phyloP scores from a whole-genome alignment of 2,797 vertebrate species.

The Lutjanus campechanus region DNA sequence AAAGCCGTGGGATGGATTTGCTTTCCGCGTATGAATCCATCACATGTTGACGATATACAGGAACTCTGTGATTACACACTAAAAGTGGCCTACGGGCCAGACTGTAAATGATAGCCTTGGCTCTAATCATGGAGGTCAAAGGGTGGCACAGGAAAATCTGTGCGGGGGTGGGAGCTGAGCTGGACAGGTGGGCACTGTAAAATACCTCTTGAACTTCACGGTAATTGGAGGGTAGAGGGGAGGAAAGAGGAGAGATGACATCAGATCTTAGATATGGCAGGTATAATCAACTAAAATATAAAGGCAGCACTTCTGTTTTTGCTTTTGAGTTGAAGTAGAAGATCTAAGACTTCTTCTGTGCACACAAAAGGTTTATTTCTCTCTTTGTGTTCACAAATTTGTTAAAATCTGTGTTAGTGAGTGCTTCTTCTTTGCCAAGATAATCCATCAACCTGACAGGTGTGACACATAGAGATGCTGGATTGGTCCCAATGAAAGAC shows the following conservation, averaged over 20 bases:
- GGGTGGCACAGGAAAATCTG: constrained; percentile 55
- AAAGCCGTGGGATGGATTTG: constrained; percentile 51
- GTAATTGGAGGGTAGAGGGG: constrained; percentile 57
- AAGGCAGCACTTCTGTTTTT: too few relatives aligned
- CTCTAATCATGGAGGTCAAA: constrained; percentile 58
- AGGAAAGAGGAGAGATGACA: constrained; percentile 40
- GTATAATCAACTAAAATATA: neutral
- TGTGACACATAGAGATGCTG: too few relatives aligned
- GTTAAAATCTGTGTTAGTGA: too few relatives aligned
- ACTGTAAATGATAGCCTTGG: constrained; percentile 74
- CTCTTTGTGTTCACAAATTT: too few relatives aligned
- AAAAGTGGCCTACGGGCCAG: constrained; percentile 58
- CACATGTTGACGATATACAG: constrained; percentile 66
- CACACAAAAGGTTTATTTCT: too few relatives aligned
- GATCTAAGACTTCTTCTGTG: too few relatives aligned
- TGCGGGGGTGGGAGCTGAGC: constrained; percentile 31
- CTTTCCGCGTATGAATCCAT: constrained; percentile 56
- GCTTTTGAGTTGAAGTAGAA: too few relatives aligned
- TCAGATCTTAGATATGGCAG: constrained; percentile 55
- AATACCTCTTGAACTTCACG: constrained; percentile 65
- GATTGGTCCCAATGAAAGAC: too few relatives aligned
- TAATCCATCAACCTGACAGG: too few relatives aligned
- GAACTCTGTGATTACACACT: constrained; percentile 74
- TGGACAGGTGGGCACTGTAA: constrained; percentile 60
- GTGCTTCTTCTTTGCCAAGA: too few relatives aligned